phyloP scores from a whole-genome alignment of 2,888 invertebrate genomes.

The Catonia carolina region DNA sequence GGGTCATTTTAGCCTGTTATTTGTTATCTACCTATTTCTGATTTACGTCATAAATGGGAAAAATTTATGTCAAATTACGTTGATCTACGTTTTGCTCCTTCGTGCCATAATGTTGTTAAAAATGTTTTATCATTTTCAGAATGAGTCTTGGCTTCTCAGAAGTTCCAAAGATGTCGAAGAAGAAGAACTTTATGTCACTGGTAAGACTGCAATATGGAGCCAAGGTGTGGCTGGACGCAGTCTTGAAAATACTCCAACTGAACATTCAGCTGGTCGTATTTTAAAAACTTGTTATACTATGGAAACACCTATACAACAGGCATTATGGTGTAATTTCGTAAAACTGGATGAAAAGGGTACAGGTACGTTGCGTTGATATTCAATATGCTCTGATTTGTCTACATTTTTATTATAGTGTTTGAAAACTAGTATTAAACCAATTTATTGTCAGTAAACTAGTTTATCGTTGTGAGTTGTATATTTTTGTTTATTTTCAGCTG shows the following conservation, averaged over 20 bases:
- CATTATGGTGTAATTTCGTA: slow-evolving; percentile 61
- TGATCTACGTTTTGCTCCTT: no score
- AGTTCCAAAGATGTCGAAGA: slow-evolving; percentile 56
- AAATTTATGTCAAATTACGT: no score
- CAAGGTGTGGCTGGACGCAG: slow-evolving; percentile 33
- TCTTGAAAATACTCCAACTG: slow-evolving; percentile 29
- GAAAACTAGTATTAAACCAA: background rate
- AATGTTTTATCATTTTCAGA: slow-evolving; percentile 31
- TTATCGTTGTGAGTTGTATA: no score
- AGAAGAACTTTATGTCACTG: slow-evolving; percentile 83
- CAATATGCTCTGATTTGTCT: background rate
- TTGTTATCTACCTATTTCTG: no score
- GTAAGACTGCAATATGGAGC: slow-evolving; percentile 72
- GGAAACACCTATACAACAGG: slow-evolving; percentile 74
- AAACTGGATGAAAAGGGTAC: slow-evolving; percentile 36
- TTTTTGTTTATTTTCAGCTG: slow-evolving; percentile 28
- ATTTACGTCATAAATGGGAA: no score
- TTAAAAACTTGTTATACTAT: slow-evolving; percentile 67
- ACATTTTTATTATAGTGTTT: background rate
- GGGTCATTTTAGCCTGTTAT: no score
- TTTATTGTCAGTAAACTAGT: background rate
- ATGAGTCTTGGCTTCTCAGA: slow-evolving; percentile 51
- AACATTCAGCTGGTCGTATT: slow-evolving; percentile 38
- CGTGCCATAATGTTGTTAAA: no score
- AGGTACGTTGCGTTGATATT: background rate